phyloP scores from a whole-genome alignment of 1,140 invertebrate species.

The Artemia franciscana region DNA sequence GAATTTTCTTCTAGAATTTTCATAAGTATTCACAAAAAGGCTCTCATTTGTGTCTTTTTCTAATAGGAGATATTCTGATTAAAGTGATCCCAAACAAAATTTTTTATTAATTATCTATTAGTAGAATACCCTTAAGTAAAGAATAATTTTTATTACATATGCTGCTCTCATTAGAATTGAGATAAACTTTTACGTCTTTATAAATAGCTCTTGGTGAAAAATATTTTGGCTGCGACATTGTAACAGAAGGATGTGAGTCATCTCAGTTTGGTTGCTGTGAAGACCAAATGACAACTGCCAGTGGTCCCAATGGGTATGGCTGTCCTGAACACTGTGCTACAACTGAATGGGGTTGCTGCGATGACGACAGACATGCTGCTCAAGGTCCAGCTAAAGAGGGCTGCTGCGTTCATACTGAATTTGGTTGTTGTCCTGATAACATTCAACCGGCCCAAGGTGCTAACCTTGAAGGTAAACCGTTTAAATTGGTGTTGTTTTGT shows the following conservation, averaged over 20 bases:
- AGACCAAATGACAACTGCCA: constrained; percentile 6
- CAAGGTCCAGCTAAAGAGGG: constrained; percentile 58
- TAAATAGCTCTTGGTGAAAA: constrained; percentile 7
- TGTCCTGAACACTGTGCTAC: constrained; percentile 34
- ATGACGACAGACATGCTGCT: constrained; percentile 55
- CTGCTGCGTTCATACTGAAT: constrained; percentile 44
- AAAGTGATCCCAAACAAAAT: too few species aligned
- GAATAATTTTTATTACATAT: too few species aligned
- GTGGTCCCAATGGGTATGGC: constrained; percentile 14
- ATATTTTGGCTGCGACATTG: constrained; percentile 9
- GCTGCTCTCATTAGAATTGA: too few species aligned
- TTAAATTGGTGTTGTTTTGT: constrained; percentile 1
- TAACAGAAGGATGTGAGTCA: neutral
- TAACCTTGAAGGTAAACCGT: constrained; percentile 33
- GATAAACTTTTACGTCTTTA: too few species aligned
- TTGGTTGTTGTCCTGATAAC: constrained; percentile 76
- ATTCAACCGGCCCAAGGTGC: constrained; percentile 55
- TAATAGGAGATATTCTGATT: too few species aligned
- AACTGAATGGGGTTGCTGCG: constrained; percentile 64
- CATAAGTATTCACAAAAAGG: too few species aligned
- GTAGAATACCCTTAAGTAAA: too few species aligned
- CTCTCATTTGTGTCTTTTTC: too few species aligned
- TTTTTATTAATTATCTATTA: too few species aligned
- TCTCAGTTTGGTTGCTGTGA: neutral
- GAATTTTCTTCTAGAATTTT: too few species aligned